These are phyloP conservation scores for Cyclophora albipunctata DNA, from an alignment of 2,888 invertebrate genomes.

Conservation along the genomic window DNA sequence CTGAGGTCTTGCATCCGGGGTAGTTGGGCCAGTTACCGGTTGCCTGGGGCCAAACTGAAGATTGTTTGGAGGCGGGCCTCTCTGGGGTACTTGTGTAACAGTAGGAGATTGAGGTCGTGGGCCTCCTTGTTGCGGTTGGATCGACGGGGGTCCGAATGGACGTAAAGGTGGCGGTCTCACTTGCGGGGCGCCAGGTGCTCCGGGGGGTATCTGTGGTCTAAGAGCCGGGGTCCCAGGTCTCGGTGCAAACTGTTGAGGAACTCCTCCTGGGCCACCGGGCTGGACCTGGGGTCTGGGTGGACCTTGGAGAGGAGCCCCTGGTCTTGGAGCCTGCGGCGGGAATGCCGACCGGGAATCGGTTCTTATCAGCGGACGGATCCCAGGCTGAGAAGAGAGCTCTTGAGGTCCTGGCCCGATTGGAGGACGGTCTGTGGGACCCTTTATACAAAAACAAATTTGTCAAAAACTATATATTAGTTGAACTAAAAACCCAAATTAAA, in stretches of 20 bases:
- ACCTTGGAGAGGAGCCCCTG: constrained; percentile 36
- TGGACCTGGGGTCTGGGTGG: constrained; percentile 61
- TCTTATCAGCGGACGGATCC: constrained; percentile 53
- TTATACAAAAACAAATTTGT: constrained; percentile 33
- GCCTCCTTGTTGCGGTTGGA: constrained; percentile 50
- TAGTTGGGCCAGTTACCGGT: constrained; percentile 43
- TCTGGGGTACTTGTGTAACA: constrained; percentile 42
- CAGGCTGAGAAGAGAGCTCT: constrained; percentile 40
- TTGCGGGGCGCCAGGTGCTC: constrained; percentile 42
- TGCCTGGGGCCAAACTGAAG: constrained; percentile 70
- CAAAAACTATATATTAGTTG: background rate
- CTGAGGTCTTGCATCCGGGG: constrained; percentile 51
- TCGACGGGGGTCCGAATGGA: constrained; percentile 54
- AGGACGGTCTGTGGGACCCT: constrained; percentile 58
- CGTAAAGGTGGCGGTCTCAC: constrained; percentile 46
- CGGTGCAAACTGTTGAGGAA: constrained; percentile 47
- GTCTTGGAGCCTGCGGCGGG: constrained; percentile 44
- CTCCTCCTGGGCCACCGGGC: constrained; percentile 59
- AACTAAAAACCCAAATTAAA: too few species aligned
- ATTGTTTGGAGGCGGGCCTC: constrained; percentile 65
- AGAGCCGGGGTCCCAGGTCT: constrained; percentile 44
- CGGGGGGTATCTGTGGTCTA: constrained; percentile 43
- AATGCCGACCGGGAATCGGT: constrained; percentile 59
- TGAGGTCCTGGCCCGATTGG: constrained; percentile 40
- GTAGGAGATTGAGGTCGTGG: constrained; percentile 49